Base-by-base conservation (phyloP, 2,888 invertebrate species). In the Diogma glabrata region DNA sequence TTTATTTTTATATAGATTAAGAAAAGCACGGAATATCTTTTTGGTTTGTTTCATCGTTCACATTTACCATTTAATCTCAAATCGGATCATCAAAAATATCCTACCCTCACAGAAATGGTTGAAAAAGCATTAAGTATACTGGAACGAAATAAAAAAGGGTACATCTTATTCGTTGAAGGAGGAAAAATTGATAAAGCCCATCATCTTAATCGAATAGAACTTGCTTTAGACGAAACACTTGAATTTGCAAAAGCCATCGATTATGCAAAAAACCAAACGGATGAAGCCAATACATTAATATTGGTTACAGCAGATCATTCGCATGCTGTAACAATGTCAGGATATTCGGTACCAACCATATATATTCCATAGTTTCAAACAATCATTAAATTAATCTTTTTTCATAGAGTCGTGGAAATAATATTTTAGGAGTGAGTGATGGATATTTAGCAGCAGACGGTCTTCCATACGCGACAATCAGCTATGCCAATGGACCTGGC, bases 241-340 rank as follows among this genome's bases (percentile, higher is more conserved):
- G 86, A 87, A 63, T 82, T 88, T 62, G 77, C 82, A 49, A 77
- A 82, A 59, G 84, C 92, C 2, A 75, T 87, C 45, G 65, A 75
- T 54, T 72, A 71, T 59, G 84, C 87, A 1, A 66, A 73, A 52
- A 62, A 72, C 1, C 64, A 84, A 58, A 84, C 84, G 3, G 73
- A 69, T 52, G 69, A 70, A 30, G 67, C 78, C 4, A 86, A 92
- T 28, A 92, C 92, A 0, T 67, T 92, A 4, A 81, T 89, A 22
- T 79, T 92, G 0, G 89, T 87, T 4, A 86, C 84, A 1, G 74
- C 87, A 0, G 88, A 89, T 65, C 88, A 89, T 63, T 81, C 86
- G 0, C 88, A 88, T 60, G 70, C 69, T 24, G 70, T 69, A 69
- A 65, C 70, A 3, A 55, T 70, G 51, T 63, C 69, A 1, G 69